Evolutionary conservation across 2,113 vertebrate genomes (phyloP), one percentile per base, ranked within the genome.

Genomic region (Panurus biarmicus): DNA sequence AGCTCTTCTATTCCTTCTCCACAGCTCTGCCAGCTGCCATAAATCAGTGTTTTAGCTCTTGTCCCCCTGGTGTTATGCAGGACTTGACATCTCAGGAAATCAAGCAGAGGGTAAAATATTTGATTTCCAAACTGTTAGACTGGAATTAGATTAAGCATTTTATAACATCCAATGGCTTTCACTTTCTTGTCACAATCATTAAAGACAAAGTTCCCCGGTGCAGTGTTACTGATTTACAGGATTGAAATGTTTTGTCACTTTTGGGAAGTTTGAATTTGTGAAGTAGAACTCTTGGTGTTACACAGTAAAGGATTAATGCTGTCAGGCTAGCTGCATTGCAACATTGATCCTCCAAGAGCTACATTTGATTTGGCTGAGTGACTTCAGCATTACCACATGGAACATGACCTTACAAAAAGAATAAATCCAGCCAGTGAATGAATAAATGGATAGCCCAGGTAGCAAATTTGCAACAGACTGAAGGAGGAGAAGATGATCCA

Each of bases 351-450:
- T 83, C 20, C 14, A 65, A 87, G 53, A 90, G 10, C n/a, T 86
- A 47, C 2, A 47, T 92, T 96, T 91, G 70, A 83, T 93, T 65
- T 94, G 33, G 31, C 36, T 82, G 51, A 90, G 36, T 84, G 48
- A 84, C 51, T 93, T 77, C 53, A 84, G 38, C 78, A 57, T 60
- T 90, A 84, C 83, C 31, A 24, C 40, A 35, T 29, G 42, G 70
- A 94, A 67, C n/a, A 31, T 83, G 48, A 87, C 44, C 64, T 79
- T 84, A 94, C 28, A 86, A 69, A 89, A 86, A 85, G 2, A 31
- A 74, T 56, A 84, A 74, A 73, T 54, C 33, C 26, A 69, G 14
- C 7, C 25, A 69, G 33, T 3, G 20, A 71, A n/a, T 50, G 31
- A 95, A 77, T 50, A 78, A 90, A 82, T 74, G 7, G 23, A 72